These are phyloP conservation scores for Netelia fuscicornis DNA, from an alignment of 2,888 invertebrate genomes.

Conservation along the genomic window DNA sequence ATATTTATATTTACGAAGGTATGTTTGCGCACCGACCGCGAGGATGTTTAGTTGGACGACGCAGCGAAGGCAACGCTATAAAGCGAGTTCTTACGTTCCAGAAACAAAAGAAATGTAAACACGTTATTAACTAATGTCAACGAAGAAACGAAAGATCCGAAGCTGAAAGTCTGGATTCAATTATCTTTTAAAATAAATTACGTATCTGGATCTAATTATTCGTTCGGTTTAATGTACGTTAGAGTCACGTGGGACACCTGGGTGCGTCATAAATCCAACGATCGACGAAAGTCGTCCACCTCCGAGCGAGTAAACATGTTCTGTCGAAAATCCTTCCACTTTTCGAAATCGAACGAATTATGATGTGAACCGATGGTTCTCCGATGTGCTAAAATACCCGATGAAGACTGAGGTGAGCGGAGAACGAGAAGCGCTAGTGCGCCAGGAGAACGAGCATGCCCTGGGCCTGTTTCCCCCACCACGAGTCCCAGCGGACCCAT, in stretches of 20 bases:
- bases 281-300: background rate
- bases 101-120: too few species aligned
- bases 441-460: constrained; percentile 32
- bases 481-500: constrained; percentile 38
- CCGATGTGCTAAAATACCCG: constrained; percentile 60
- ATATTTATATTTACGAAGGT: background rate
- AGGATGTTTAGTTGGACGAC: background rate
- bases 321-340: constrained; percentile 13
- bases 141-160: too few species aligned
- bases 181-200: too few species aligned
- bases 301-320: background rate
- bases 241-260: background rate
- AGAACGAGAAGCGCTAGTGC: constrained; percentile 52
- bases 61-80: background rate
- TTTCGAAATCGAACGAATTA: constrained; percentile 42
- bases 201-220: too few species aligned
- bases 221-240: too few species aligned
- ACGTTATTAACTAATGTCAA: too few species aligned
- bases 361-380: constrained; percentile 37
- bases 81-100: background rate
- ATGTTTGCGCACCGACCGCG: background rate
- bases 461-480: constrained; percentile 57
- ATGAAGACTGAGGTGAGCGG: constrained; percentile 65
- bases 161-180: too few species aligned
- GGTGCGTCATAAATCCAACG: background rate